These are phyloP conservation scores for Leptopilina syphax DNA, from an alignment of 2,888 invertebrate genomes.

Conservation along the genomic window DNA sequence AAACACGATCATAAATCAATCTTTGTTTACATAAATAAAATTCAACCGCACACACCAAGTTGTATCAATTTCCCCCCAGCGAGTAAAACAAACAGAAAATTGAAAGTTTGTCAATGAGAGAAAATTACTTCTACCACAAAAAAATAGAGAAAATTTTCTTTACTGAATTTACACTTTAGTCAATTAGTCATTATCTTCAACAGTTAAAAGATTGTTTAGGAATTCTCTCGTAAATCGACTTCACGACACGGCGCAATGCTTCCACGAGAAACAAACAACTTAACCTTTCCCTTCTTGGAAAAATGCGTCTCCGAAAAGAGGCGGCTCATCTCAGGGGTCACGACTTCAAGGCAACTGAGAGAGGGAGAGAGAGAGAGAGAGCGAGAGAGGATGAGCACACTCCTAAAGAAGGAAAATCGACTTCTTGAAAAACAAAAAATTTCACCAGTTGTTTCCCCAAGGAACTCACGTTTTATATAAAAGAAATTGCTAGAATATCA, in stretches of 20 bases:
- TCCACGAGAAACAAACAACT: constrained; percentile 17
- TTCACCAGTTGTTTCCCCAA: not conserved
- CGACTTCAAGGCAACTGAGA: constrained; percentile 18
- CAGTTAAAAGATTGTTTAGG: not conserved
- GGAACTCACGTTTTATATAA: not conserved
- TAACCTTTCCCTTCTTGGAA: constrained; percentile 17
- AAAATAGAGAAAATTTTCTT: not conserved
- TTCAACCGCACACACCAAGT: not conserved
- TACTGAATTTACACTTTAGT: not conserved
- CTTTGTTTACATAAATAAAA: not conserved
- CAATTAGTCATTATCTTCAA: not conserved
- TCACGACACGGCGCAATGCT: not conserved
- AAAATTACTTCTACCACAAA: no score
- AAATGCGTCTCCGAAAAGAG: constrained; percentile 34
- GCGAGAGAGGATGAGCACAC: not conserved
- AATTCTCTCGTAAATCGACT: not conserved
- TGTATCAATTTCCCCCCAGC: not conserved
- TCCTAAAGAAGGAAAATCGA: not conserved
- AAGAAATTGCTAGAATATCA: not conserved
- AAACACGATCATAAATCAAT: not conserved
- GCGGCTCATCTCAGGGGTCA: constrained; percentile 20
- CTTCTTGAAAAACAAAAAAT: not conserved
- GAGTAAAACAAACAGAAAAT: no score
- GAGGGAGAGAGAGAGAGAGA: not conserved
- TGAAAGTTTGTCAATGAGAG: no score